Evolutionary conservation across 1,140 invertebrate species (phyloP), one percentile per base, ranked within the genome.

Genomic region (Harlomillsia oculata): DNA sequence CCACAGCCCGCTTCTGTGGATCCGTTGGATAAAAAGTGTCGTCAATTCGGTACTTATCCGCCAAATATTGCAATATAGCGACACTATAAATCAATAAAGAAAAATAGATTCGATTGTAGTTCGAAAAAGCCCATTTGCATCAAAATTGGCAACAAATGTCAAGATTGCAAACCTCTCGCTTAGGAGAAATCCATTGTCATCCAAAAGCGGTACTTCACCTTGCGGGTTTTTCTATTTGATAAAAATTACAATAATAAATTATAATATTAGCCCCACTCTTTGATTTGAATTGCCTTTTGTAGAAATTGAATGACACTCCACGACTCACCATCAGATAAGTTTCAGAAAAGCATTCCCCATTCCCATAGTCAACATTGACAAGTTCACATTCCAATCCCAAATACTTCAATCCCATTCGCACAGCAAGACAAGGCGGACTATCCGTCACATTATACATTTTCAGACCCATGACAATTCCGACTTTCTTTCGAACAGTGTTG

Each of bases 1-100:
- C n/a, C n/a, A n/a, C n/a, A n/a, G 84, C 84, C 41, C 85, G 74
- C 66, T 69, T 60, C 69, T 78, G 76, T 5, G 79, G 71, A 43
- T 85, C 81, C 61, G 77, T 76, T 0, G 85, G 85, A 69, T 87
- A 87, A 0, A 87, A 69, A 29, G 74, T 71, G 11, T 77, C 75
- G 11, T 77, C 74, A 30, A 77, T 78, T 25, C 72, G 76, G 63
- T 84, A 86, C 68, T 83, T 81, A 34, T 85, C 82, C 37, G 79
- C 83, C 45, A 88, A 68, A 69, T 88, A 88, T 70, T 83, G 82
- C 48, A 85, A 69, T 66, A 87, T 87, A 0, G 85, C 84, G 61
- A 82, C 81, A 63, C 82, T 78, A 62, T 25, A 69, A 69, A 32
- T 11, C n/a, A n/a, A n/a, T n/a, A n/a, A n/a, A n/a, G n/a, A n/a